These are phyloP conservation scores for Zapus hudsonius DNA, from an alignment of 2,113 vertebrate genomes.

Conservation along the genomic window DNA sequence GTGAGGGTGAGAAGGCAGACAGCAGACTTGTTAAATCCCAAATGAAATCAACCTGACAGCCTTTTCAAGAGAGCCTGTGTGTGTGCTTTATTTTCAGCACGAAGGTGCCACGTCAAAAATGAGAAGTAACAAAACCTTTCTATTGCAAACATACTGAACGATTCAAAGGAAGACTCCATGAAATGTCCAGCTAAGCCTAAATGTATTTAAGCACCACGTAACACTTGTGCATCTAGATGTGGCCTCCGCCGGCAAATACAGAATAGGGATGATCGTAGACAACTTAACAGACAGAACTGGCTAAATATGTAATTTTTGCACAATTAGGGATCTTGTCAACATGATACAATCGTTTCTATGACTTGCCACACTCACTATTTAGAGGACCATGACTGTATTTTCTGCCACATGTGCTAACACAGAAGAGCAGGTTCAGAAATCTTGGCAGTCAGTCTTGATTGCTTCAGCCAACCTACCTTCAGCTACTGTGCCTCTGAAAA, in stretches of 20 bases:
- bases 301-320: background rate
- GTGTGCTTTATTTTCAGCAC: background rate
- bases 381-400: background rate
- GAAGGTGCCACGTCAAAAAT: background rate
- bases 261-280: background rate
- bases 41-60: background rate
- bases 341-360: background rate
- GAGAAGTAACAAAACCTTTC: background rate
- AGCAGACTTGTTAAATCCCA: background rate
- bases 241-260: background rate
- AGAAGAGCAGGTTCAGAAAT: background rate
- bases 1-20: background rate
- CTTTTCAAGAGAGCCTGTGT: background rate
- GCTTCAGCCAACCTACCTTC: background rate
- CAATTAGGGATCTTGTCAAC: conserved; percentile 27
- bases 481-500: background rate
- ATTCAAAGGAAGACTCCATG: background rate
- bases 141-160: background rate
- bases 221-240: background rate
- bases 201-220: background rate
- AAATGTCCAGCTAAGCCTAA: background rate
- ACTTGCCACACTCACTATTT: background rate
- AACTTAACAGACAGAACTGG: background rate
- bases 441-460: background rate
- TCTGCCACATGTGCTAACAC: background rate